A percentile compares a stretch with the other conserved stretches of the same genome.
Evolutionary conservation across 2,113 vertebrate species (phyloP).

Genomic region (Caloenas nicobarica): DNA sequence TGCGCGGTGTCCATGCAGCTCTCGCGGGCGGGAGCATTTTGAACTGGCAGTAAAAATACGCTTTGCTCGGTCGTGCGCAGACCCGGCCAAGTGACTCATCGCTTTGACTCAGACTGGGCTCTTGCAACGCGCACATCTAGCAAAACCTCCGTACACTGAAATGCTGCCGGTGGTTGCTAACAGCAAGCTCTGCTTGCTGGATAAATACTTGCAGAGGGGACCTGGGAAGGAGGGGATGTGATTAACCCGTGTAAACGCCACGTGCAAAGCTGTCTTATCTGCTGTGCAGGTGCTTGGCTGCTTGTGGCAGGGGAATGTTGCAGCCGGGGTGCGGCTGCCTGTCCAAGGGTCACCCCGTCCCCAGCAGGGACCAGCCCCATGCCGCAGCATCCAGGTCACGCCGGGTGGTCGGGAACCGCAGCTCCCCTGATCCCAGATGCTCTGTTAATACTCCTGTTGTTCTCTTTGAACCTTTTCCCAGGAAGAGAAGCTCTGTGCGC

Average conservation of each 20-base stretch:
- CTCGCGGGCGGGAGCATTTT: not conserved
- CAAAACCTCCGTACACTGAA: not conserved
- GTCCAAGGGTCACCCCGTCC: not conserved
- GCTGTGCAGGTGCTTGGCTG: rapidly evolving
- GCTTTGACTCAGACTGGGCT: not conserved
- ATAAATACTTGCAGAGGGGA: not conserved
- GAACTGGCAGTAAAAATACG: not conserved
- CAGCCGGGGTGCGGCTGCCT: rapidly evolving
- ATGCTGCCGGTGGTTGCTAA: not conserved
- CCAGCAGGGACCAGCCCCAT: not conserved
- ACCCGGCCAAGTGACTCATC: not conserved
- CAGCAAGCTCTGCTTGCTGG: not conserved
- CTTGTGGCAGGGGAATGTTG: not conserved
- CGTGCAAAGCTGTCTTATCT: not conserved
- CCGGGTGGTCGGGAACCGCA: not conserved
- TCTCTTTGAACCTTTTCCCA: not conserved
- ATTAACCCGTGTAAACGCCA: not conserved
- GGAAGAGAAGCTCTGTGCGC: not conserved
- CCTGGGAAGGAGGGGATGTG: not conserved
- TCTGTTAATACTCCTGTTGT: no score
- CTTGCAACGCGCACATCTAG: not conserved
- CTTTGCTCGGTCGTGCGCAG: not conserved
- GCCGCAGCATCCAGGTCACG: not conserved
- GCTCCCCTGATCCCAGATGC: not conserved
- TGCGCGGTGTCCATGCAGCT: not conserved